Percentiles rank a stretch among this genome's conserved stretches.
These are phyloP conservation scores for Sarcophaga bullata DNA, from an alignment of 1,140 invertebrate genomes.

Conservation along the genomic window DNA sequence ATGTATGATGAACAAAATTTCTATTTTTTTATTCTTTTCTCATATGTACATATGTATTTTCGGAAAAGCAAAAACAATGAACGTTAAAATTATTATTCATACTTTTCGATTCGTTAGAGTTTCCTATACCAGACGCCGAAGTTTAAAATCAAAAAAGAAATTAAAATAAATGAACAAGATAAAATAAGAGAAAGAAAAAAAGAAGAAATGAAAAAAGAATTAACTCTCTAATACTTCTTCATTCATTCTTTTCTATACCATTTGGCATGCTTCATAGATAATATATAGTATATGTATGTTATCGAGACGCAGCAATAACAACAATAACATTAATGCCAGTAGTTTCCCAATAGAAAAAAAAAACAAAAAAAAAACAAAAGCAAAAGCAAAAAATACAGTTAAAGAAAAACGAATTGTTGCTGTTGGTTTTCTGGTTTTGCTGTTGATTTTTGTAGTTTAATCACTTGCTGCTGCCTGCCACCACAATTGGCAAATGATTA, in stretches of 20 bases:
- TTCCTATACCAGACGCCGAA: background rate
- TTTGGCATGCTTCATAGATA: slow-evolving; percentile 16
- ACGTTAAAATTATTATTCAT: background rate
- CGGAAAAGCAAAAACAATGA: background rate
- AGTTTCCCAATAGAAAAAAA: background rate
- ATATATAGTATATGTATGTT: no score
- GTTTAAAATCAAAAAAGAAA: no score
- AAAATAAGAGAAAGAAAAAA: no score
- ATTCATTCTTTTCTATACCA: slow-evolving; percentile 3
- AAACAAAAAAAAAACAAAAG: background rate
- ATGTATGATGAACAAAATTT: background rate
- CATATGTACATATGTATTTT: no score
- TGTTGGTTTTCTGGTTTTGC: background rate
- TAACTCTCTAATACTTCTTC: slow-evolving; percentile 16
- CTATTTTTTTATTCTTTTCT: background rate
- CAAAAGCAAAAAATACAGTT: background rate
- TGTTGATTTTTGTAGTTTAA: background rate
- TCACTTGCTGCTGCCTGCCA: background rate
- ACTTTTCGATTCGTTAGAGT: slow-evolving; percentile 1
- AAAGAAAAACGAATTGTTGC: background rate
- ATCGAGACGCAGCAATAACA: background rate
- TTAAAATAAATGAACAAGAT: background rate
- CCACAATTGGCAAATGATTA: slow-evolving; percentile 23
- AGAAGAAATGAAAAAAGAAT: no score
- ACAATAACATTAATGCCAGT: background rate